A percentile compares a stretch with the other conserved stretches of the same genome.
Conservation (phyloP, 2,797 vertebrate genomes). For the Chloroceryle amazona region DNA sequence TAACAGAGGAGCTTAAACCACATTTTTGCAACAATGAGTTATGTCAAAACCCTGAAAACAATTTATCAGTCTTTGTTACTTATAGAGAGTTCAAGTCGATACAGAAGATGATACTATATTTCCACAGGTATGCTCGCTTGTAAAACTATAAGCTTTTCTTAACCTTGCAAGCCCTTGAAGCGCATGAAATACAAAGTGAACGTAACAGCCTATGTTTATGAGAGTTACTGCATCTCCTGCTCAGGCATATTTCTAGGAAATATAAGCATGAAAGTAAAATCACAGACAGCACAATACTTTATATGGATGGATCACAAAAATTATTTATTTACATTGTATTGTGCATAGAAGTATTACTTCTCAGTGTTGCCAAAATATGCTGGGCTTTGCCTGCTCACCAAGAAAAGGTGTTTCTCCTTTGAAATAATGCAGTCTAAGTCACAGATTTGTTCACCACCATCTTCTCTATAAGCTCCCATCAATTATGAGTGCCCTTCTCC, state of each 20-base stretch:
- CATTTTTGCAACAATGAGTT: background rate
- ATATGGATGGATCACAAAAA: background rate
- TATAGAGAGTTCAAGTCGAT: background rate
- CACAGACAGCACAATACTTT: background rate
- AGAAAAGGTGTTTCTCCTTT: background rate
- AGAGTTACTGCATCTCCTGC: background rate
- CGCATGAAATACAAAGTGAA: background rate
- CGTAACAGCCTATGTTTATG: background rate
- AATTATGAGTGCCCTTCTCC: background rate
- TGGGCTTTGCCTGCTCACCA: background rate
- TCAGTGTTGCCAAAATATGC: background rate
- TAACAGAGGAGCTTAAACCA: background rate
- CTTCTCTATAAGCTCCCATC: background rate
- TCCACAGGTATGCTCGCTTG: background rate
- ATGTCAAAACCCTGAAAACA: constrained; percentile 7
- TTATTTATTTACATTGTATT: background rate
- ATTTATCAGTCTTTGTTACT: background rate
- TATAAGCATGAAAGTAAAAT: background rate
- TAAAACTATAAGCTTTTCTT: background rate
- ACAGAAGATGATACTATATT: background rate
- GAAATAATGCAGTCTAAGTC: background rate
- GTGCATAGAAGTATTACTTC: background rate
- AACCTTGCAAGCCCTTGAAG: background rate
- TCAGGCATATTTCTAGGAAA: background rate
- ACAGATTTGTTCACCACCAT: background rate